phyloP scores from a whole-genome alignment of 2,113 vertebrate genomes.

The Prochilodus magdalenae region DNA sequence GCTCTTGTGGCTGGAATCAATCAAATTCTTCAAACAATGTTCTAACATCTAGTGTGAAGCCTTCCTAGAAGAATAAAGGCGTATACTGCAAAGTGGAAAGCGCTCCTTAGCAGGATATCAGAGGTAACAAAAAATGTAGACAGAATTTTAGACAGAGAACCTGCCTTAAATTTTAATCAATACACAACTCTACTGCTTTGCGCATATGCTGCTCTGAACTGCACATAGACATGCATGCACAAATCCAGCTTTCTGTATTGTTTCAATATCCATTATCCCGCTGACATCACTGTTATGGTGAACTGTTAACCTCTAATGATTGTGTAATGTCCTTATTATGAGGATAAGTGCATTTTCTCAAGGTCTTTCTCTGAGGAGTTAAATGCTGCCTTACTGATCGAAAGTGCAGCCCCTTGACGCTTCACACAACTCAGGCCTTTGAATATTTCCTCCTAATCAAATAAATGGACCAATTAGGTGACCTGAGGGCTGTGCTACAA shows the following conservation, averaged over 20 bases:
- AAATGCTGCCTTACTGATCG: slow-evolving; percentile 39
- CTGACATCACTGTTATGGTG: slow-evolving; percentile 66
- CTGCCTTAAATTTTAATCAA: too few species aligned
- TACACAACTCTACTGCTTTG: not conserved
- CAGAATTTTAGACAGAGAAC: not conserved
- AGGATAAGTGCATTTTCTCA: slow-evolving; percentile 64
- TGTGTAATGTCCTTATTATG: slow-evolving; percentile 66
- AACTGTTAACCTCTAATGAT: slow-evolving; percentile 70
- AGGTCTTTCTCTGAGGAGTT: slow-evolving; percentile 60
- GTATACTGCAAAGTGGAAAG: too few species aligned
- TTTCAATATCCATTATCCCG: slow-evolving; percentile 63
- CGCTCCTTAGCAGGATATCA: too few species aligned
- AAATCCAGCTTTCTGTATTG: slow-evolving; percentile 54
- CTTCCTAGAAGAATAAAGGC: too few species aligned
- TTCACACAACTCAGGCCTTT: slow-evolving; percentile 10
- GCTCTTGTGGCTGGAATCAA: too few species aligned
- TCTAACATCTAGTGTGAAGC: too few species aligned
- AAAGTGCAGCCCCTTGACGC: slow-evolving; percentile 41
- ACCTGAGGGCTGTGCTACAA: slow-evolving; percentile 34
- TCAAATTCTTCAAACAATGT: too few species aligned
- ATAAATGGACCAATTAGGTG: slow-evolving; percentile 55
- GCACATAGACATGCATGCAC: not conserved
- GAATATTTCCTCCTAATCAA: slow-evolving; percentile 52
- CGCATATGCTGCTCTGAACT: slow-evolving; percentile 7
- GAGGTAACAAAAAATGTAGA: not conserved